A percentile compares a stretch with the other conserved stretches of the same genome.
Evolutionary conservation across 2,888 invertebrate species (phyloP).

Genomic region (Listrodromus nycthemerus): DNA sequence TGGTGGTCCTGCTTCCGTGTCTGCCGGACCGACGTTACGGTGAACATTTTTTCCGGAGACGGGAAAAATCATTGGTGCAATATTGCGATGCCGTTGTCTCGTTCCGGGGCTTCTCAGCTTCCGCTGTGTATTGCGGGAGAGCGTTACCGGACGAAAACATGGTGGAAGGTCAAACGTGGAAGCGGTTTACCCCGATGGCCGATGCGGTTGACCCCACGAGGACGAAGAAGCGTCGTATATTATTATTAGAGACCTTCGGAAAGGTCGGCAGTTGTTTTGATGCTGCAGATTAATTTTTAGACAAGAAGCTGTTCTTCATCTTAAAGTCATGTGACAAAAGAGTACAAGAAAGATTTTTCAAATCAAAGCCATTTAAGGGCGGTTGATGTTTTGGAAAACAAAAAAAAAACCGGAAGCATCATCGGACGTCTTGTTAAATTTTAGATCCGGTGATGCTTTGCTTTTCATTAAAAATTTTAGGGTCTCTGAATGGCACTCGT

Average conservation of each 20-base stretch:
- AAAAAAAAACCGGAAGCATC: no score
- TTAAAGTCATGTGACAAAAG: no score
- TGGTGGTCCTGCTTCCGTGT: neutral
- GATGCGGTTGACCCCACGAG: conserved; percentile 74
- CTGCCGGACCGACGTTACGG: conserved; percentile 21
- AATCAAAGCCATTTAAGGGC: no score
- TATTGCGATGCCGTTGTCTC: conserved; percentile 16
- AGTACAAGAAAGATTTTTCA: no score
- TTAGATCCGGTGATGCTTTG: no score
- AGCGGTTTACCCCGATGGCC: conserved; percentile 75
- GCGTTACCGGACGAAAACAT: conserved; percentile 29
- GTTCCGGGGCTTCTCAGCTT: neutral
- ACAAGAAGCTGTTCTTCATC: neutral
- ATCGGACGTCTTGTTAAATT: no score
- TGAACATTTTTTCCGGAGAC: conserved; percentile 15
- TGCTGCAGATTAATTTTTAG: neutral
- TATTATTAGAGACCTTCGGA: neutral
- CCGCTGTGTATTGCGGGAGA: conserved; percentile 16
- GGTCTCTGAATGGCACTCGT: no score
- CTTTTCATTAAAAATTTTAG: no score
- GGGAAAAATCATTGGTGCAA: conserved; percentile 41
- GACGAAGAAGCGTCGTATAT: conserved; percentile 32
- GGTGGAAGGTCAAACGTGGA: conserved; percentile 69
- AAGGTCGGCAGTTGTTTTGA: neutral
- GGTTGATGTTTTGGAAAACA: no score